Base-by-base conservation (phyloP, 2,888 invertebrate genomes). In the Cephus runcator region DNA sequence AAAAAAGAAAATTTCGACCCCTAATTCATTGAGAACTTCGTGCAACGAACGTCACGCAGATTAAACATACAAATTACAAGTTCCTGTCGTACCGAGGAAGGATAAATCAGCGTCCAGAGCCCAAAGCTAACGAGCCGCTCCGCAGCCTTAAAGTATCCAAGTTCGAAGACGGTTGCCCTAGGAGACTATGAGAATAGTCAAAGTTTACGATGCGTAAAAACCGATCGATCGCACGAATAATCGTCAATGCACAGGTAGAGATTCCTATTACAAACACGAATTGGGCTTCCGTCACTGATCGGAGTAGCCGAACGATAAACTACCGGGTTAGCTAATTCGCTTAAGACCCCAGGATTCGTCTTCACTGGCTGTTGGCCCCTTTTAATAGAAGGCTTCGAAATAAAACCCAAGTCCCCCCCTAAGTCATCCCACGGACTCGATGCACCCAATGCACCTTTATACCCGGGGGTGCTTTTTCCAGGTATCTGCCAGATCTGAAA, bases 241-340 rank as follows among this genome's bases (percentile, higher is more conserved):
- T 56, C 6, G 15, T 2, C 56, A 56, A 56, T 23, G 56, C 56
- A 56, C 56, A 56, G 2, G 6, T 23, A 56, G 56, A 56, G 56
- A 56, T 56, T 23, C 56, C 56, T 23, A 23, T 1, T 9, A 56
- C 9, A 56, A 23, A 56, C 15, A 23, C 56, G 15, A 56, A 23
- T 56, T 23, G 23, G 56, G 56, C 56, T 23, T 9, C 56, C 56
- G 15, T 56, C 23, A 0, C 56, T 23, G 77, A 81, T 79, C 81
- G 81, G 73, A 79, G 73, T 76, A 83, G 83, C 84, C 81, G 83
- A 85, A 78, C 82, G 83, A 80, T 81, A 80, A 84, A 87, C 84
- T 84, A 83, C 80, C 80, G 83, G 83, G 83, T 86, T 84, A 82
- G 80, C 77, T 87, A 86, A 88, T 87, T 86, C 84, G 77, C 83